Evolutionary conservation across 2,113 vertebrate species (phyloP), one percentile per base, ranked within the genome.

Genomic region (Tapirus terrestris): DNA sequence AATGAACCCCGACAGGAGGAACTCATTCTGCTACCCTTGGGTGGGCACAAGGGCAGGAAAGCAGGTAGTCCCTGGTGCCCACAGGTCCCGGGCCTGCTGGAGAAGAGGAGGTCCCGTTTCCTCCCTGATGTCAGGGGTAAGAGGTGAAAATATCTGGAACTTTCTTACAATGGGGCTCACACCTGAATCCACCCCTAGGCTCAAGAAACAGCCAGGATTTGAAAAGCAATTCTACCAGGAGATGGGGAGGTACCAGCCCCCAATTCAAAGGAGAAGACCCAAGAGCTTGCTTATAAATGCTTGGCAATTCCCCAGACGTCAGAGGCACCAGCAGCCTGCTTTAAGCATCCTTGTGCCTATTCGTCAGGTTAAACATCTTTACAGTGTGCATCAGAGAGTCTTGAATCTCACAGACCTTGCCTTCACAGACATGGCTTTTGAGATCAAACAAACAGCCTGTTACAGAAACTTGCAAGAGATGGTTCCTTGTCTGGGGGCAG

Each of bases 1-100:
- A 83, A 97, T 89, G 92, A 96, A 45, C 12, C 45, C 29, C 63
- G 43, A 12, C 51, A 48, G 85, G 60, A 77, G 60, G 82, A 73
- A 63, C 63, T 81, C 27, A n/a, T 16, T 61, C 39, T 17, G 39
- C 21, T 65, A 1, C 39, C 73, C 33, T 89, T 21, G 0, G 31
- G 72, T 53, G 76, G 65, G 72, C 17, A 2, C 3, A 1, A 1
- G 27, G 33, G 67, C 0, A 0, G 77, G 67, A 73, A 91, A 51
- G n/a, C 53, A n/a, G 20, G 23, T 7, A 2, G 20, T n/a, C 29
- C 73, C 82, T 6, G 39, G 48, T 12, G 9, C 29, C 27, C 5
- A 3, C 45, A 14, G 2, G 3, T 43, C n/a, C 76, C 51, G 14
- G 29, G 21, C 39, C 9, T 16, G 8, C 29, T 0, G 1, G 53